phyloP scores from a whole-genome alignment of 2,113 vertebrate species.

The Nycticorax nycticorax region DNA sequence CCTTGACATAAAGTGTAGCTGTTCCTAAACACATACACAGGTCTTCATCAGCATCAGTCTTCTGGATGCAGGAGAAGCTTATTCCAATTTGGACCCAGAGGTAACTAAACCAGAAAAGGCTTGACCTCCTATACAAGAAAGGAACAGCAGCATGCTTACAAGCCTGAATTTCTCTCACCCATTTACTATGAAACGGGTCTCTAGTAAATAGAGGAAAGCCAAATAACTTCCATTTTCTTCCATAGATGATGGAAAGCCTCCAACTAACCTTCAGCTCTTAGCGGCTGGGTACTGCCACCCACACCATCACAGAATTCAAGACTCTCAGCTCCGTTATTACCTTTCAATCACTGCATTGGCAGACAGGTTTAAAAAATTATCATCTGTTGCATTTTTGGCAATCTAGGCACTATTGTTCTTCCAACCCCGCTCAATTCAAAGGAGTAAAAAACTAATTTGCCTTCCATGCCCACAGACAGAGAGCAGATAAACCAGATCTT shows the following conservation, averaged over 20 bases:
- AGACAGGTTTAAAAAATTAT: neutral
- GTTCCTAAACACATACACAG: neutral
- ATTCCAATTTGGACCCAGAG: neutral
- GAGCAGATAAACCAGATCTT: neutral
- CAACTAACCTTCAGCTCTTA: neutral
- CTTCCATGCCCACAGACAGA: neutral
- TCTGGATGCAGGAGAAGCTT: neutral
- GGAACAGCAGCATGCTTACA: rapidly evolving
- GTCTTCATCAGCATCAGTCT: neutral
- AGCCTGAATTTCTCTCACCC: neutral
- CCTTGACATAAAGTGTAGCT: neutral
- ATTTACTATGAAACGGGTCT: neutral
- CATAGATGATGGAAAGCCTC: neutral
- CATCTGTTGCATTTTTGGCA: neutral
- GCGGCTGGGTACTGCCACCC: neutral
- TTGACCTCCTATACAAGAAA: neutral
- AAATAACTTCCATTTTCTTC: neutral
- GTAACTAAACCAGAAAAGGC: neutral
- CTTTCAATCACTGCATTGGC: neutral
- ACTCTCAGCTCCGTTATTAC: neutral
- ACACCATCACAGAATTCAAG: neutral
- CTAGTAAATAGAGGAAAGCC: neutral
- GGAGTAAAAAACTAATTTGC: neutral
- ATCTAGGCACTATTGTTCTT: neutral
- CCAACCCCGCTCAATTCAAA: neutral